Conservation (phyloP, 2,113 vertebrate genomes). For the Microtus pennsylvanicus region DNA sequence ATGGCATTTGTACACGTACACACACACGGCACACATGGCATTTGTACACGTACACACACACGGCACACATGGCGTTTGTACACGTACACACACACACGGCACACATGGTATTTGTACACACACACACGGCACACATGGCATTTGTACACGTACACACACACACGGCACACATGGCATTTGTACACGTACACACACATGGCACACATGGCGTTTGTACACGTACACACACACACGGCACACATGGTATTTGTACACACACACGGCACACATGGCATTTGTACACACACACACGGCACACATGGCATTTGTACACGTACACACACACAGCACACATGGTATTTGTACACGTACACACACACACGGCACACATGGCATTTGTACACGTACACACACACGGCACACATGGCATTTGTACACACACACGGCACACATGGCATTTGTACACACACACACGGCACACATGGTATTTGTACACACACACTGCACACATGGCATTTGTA, state of each 20-base stretch:
- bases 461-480: not conserved
- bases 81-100: no score
- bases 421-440: not conserved
- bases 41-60: no score
- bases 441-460: not conserved
- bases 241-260: not conserved
- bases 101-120: not conserved
- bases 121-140: not conserved
- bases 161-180: not conserved
- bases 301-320: not conserved
- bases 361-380: not conserved
- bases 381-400: no score
- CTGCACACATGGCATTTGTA: not conserved
- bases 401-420: not conserved
- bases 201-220: not conserved
- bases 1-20: not conserved
- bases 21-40: not conserved
- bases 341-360: no score
- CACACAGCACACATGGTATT: not conserved
- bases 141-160: no score
- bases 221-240: not conserved
- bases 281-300: not conserved
- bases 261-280: no score
- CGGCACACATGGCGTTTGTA: not conserved
- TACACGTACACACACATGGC: not conserved